Evolutionary conservation across 2,113 vertebrate genomes (phyloP), one percentile per base, ranked within the genome.

Genomic region (Diadophis punctatus): DNA sequence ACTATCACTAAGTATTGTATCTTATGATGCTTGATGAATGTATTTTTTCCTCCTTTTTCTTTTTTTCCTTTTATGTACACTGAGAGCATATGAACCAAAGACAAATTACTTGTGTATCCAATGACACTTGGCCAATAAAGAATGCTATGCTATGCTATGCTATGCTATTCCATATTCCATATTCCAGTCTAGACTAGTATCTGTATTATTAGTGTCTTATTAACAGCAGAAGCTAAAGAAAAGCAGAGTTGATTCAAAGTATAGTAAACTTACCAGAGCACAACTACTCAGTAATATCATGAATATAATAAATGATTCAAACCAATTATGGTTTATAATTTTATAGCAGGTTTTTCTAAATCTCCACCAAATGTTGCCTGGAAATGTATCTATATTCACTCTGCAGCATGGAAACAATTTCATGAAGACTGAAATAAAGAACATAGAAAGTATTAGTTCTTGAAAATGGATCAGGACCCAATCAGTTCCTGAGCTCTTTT

Each of bases 241-340:
- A 90, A 86, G 7, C 49, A 88, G 49, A 80, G 9, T 11, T 25
- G 10, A 16, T 27, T 22, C 27, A 4, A 74, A 27, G 55, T 52
- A 91, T 87, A 94, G 60, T 0, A 87, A 39, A 93, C 95, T 96
- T 97, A 99, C 99, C 98, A 99, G 97, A 1, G 98, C 97, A 74
- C 98, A 98, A 0, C 99, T 99, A 98, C 99, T 99, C 94, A 99
- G 96, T 30, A 99, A 97, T 96, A 99, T 99, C 97, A 99, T 97
- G 97, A 99, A 99, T 97, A 99, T 98, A 95, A 99, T 98, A 96
- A 99, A 99, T 94, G 98, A 98, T 97, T 99, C 99, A 94, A 99
- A 99, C 98, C 99, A 99, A 93, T 97, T 98, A 94, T 99, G 99
- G 56, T 98, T 98, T 74, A 99, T 98, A 2, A 99, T 99, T 97